These are phyloP conservation scores for Tipula helvola DNA, from an alignment of 2,888 invertebrate genomes.

Conservation along the genomic window DNA sequence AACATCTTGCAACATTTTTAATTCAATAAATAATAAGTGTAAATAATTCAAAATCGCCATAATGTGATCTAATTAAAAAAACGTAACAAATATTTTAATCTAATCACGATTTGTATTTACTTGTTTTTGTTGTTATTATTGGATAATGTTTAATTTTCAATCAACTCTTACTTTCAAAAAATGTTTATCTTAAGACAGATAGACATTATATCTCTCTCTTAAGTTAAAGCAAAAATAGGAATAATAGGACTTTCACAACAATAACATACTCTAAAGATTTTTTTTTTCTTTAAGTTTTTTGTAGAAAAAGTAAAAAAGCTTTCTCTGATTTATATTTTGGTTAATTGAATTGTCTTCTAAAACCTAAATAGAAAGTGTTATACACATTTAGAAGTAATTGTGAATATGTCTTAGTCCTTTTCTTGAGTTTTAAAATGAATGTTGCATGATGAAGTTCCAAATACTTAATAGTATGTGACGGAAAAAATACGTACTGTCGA, in stretches of 20 bases:
- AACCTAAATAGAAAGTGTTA: not conserved
- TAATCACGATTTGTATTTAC: not conserved
- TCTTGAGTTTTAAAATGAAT: not conserved
- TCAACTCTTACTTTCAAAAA: constrained; percentile 4
- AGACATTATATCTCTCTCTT: not conserved
- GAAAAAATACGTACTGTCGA: too few relatives aligned
- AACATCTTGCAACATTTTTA: not conserved
- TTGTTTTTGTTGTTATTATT: not conserved
- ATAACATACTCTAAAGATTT: not conserved
- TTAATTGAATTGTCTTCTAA: not conserved
- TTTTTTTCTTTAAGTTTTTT: not conserved
- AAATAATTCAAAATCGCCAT: not conserved
- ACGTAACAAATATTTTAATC: not conserved
- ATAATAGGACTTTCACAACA: constrained; percentile 4
- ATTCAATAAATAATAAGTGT: not conserved
- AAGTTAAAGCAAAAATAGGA: not conserved
- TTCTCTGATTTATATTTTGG: not conserved
- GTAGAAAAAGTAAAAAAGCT: not conserved
- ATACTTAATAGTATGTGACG: too few relatives aligned
- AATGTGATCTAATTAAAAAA: not conserved
- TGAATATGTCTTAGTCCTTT: not conserved
- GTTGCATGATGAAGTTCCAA: too few relatives aligned
- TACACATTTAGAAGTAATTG: not conserved
- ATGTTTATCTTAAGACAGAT: not conserved
- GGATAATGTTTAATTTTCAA: not conserved